phyloP scores from a whole-genome alignment of 2,888 invertebrate genomes.

The Campaea margaritaria region DNA sequence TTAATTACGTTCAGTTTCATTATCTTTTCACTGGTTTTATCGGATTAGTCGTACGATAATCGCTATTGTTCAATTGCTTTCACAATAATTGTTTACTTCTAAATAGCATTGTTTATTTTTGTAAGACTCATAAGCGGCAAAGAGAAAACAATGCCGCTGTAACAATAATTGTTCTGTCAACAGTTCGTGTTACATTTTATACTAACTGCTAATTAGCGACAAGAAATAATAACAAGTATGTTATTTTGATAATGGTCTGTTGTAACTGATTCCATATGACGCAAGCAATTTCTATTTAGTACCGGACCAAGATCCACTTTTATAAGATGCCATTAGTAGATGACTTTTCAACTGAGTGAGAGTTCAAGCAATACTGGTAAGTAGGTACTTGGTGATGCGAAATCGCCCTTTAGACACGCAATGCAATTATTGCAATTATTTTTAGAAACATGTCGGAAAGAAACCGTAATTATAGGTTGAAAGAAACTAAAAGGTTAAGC shows the following conservation, averaged over 20 bases:
- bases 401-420: constrained; percentile 56
- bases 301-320: background rate
- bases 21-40: too few relatives aligned
- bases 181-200: background rate
- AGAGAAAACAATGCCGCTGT: background rate
- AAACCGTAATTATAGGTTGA: constrained; percentile 1
- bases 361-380: background rate
- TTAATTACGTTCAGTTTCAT: too few relatives aligned
- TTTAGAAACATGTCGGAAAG: constrained; percentile 49
- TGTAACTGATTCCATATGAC: constrained; percentile 3
- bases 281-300: constrained; percentile 4
- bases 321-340: background rate
- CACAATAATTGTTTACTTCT: background rate
- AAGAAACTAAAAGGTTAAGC: background rate
- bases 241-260: constrained; percentile 19
- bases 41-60: too few relatives aligned
- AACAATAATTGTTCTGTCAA: background rate
- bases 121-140: background rate
- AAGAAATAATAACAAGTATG: constrained; percentile 5
- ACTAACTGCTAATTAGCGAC: constrained; percentile 8
- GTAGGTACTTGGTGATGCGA: background rate
- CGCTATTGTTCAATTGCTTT: background rate
- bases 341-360: background rate
- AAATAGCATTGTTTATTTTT: constrained; percentile 3
- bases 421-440: constrained; percentile 59